A percentile compares a stretch with the other conserved stretches of the same genome.
Evolutionary conservation across 2,888 invertebrate species (phyloP).

Genomic region (Noctuana brunneofusca): DNA sequence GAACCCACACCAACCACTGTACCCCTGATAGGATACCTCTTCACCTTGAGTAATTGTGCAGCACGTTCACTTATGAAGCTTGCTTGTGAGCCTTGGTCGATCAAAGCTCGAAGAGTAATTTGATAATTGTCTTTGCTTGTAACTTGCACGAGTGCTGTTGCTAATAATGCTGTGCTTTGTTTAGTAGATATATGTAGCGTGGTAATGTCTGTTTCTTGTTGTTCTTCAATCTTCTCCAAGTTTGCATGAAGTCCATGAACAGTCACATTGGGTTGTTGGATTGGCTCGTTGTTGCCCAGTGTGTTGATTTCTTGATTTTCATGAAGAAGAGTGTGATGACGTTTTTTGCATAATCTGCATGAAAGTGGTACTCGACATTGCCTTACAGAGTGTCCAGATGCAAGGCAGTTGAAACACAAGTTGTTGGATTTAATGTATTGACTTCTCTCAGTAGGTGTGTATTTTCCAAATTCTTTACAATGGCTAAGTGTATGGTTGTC

Average conservation of each 20-base stretch:
- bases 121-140: conserved; percentile 35
- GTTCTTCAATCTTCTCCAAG: conserved; percentile 24
- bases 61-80: conserved; percentile 38
- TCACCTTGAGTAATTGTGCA: conserved; percentile 34
- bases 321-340: conserved; percentile 43
- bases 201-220: conserved; percentile 26
- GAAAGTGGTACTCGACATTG: conserved; percentile 37
- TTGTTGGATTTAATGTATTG: conserved; percentile 37
- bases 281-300: conserved; percentile 4
- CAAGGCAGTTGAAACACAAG: conserved; percentile 43
- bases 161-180: conserved; percentile 38
- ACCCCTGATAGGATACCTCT: conserved; percentile 33
- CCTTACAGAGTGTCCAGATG: conserved; percentile 38
- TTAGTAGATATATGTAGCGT: conserved; percentile 31
- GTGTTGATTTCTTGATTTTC: conserved; percentile 26
- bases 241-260: conserved; percentile 3
- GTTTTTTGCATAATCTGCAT: conserved; percentile 40
- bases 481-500: conserved; percentile 34
- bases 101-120: conserved; percentile 36
- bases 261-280: conserved; percentile 11
- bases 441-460: conserved; percentile 37
- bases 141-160: conserved; percentile 41
- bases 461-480: conserved; percentile 40
- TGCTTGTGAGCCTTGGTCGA: conserved; percentile 40
- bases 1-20: conserved; percentile 38